Base-by-base conservation (phyloP, 1,140 invertebrate species). In the Lepidurus couesii region DNA sequence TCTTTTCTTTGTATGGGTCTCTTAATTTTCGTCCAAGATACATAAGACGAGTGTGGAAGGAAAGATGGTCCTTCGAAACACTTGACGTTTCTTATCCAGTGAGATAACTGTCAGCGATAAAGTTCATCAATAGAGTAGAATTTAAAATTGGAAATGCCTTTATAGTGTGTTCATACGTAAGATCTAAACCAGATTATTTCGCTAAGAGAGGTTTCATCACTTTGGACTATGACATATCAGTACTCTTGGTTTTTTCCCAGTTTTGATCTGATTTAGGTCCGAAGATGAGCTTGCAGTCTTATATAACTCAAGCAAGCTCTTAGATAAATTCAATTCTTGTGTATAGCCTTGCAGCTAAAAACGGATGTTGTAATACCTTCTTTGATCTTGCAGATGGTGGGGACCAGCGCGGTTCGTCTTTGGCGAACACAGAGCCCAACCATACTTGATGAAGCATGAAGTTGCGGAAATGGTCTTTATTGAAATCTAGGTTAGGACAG, bases 361-460 rank as follows among this genome's bases (percentile, higher is more conserved):
- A 21, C 53, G 53, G 16, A 34, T 34, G 34, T 34, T 34, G 34
- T 65, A n/a, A 65, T 65, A 65, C 53, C 53, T 65, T 65, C 16
- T 65, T 65, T 7, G 8, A 21, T 16, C 13, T 65, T 65, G 6
- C 9, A 10, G 53, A 21, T 21, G 16, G 53, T 1, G 16, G 7
- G 53, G 53, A 65, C 53, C 53, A 65, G 53, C 53, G 53, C 13
- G 21, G 53, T 65, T 65, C 53, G 53, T 65, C 53, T 65, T 65
- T 65, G 53, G 53, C 21, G 13, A 65, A 65, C 53, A 9, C 53
- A 13, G 53, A 65, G 53, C 53, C 53, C 21, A 65, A 65, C 53
- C 53, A 65, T 65, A 65, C 53, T 65, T 65, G 53, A 65, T 65
- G 53, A 65, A 21, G 53, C 53, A 65, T 65, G 53, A 65, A 21